These are phyloP conservation scores for Centruroides vittatus DNA, from an alignment of 1,140 invertebrate genomes.

Conservation along the genomic window DNA sequence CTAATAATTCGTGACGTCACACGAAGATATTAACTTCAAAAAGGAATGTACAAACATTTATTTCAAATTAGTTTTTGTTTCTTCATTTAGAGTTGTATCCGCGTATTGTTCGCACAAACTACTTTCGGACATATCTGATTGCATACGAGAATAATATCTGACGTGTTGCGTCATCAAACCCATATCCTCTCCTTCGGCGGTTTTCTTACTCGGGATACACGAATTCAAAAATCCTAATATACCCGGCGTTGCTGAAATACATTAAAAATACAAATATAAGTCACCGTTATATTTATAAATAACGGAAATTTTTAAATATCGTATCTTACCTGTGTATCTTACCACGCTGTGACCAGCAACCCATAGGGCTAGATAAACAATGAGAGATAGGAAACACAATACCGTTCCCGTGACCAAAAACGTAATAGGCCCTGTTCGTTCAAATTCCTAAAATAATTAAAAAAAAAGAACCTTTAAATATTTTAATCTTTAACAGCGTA, in stretches of 20 bases:
- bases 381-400: constrained; percentile 25
- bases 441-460: constrained; percentile 27
- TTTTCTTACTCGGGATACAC: not conserved
- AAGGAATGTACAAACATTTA: too few species aligned
- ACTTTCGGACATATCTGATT: constrained; percentile 16
- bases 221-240: constrained; percentile 4
- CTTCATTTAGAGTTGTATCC: constrained; percentile 8
- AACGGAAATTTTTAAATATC: too few species aligned
- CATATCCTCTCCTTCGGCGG: constrained; percentile 19
- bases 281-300: too few species aligned
- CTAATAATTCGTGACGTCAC: too few species aligned
- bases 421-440: constrained; percentile 25
- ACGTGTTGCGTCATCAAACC: constrained; percentile 24
- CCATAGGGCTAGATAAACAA: constrained; percentile 25
- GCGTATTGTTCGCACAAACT: constrained; percentile 3
- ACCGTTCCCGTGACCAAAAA: constrained; percentile 30
- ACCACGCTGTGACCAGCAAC: constrained; percentile 26
- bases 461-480: too few species aligned
- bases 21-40: too few species aligned
- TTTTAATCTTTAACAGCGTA: too few species aligned
- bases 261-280: not conserved
- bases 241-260: not conserved
- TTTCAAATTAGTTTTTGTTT: too few species aligned
- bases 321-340: constrained; percentile 27
- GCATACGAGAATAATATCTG: constrained; percentile 24